Base-by-base conservation (phyloP, 2,888 invertebrate genomes). In the Acanthococcus lagerstroemiae region DNA sequence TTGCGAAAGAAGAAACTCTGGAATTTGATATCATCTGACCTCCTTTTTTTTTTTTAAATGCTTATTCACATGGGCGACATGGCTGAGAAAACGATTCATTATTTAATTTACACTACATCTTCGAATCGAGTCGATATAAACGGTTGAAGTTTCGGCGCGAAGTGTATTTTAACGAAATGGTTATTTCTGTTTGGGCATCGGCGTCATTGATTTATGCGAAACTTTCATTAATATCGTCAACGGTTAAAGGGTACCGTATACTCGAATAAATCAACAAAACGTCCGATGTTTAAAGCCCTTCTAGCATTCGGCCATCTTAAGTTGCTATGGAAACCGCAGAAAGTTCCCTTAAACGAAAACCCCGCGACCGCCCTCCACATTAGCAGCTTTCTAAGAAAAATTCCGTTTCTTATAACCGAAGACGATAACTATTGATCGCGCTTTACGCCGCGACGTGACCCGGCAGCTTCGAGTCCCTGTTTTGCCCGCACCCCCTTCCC, bases 281-380 rank as follows among this genome's bases (percentile, higher is more conserved):
- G 61, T 52, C 61, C 61, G 27, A 50, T 50, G 61, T 61, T 61
- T 61, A 61, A 52, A 61, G 61, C 61, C 61, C 61, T 61, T 61
- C 52, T 50, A 61, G 61, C 61, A 61, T 50, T 61, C 61, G 61
- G 61, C 61, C 61, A 61, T 61, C 61, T 61, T 61, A 61, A 61
- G 61, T 61, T 61, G 61, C 61, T 61, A 61, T 61, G 61, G 61
- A 61, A 61, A 61, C 61, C 61, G 61, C 61, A 61, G 61, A 61
- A 61, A 61, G 61, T 52, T 61, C 61, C 61, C 61, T 50, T 61
- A 61, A 61, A 52, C 37, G 61, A 27, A 61, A 52, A 61, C 61
- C 61, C 61, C 37, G 15, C 52, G n/a, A 50, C 52, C 27, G 26
- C 27, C 30, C 37, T 27, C 61, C 30, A 15, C 27, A 15, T 50